These are phyloP conservation scores for Hirudinaria manillensis DNA, from an alignment of 2,888 invertebrate genomes.

Conservation along the genomic window DNA sequence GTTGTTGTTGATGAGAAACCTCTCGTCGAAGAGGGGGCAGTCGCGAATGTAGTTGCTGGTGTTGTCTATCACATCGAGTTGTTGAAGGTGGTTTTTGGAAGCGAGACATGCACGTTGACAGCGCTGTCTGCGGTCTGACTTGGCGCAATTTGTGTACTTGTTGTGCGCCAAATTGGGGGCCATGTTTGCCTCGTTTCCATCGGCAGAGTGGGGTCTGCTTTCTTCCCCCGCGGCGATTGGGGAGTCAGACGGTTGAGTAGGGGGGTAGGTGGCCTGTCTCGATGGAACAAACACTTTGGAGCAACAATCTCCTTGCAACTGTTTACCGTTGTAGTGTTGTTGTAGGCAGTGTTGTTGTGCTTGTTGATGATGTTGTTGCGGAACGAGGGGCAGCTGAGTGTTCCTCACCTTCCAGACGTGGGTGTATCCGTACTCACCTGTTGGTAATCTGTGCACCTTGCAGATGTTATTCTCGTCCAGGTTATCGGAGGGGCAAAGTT, in stretches of 20 bases:
- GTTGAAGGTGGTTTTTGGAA: background rate
- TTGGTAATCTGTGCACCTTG: constrained; percentile 32
- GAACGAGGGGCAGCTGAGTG: constrained; percentile 30
- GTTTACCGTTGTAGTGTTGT: constrained; percentile 16
- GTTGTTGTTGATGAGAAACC: constrained; percentile 25
- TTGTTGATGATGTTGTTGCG: background rate
- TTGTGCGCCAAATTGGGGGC: background rate
- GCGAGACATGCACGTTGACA: background rate
- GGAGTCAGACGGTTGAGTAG: background rate
- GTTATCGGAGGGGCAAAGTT: background rate
- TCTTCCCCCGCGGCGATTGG: background rate
- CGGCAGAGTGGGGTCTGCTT: background rate
- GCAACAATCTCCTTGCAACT: background rate
- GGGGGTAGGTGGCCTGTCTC: background rate
- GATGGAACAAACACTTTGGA: background rate
- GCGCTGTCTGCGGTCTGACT: background rate
- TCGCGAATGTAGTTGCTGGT: constrained; percentile 22
- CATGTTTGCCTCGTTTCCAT: background rate
- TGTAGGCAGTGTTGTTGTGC: constrained; percentile 10
- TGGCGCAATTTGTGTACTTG: background rate
- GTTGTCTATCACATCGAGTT: constrained; percentile 8
- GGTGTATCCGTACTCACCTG: constrained; percentile 34
- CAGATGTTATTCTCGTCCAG: constrained; percentile 30
- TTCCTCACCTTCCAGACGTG: constrained; percentile 34
- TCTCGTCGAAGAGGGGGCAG: constrained; percentile 33